phyloP scores from a whole-genome alignment of 1,140 invertebrate genomes.

The Zaprionus taronus region DNA sequence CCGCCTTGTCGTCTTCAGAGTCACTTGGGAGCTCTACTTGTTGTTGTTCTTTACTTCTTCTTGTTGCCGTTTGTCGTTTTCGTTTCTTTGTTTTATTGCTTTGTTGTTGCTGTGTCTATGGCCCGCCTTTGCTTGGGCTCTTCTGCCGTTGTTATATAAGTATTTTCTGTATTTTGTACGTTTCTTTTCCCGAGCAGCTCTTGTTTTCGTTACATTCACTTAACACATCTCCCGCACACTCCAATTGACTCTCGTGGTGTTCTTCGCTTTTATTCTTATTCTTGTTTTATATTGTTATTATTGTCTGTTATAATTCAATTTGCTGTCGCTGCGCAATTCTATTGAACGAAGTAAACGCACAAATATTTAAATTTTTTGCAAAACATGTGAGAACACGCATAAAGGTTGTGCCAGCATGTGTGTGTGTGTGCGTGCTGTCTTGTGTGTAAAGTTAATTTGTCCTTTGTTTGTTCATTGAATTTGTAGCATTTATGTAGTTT shows the following conservation, averaged over 20 bases:
- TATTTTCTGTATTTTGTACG: slow-evolving; percentile 39
- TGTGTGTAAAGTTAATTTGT: slow-evolving; percentile 55
- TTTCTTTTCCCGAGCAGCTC: slow-evolving; percentile 22
- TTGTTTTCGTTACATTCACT: slow-evolving; percentile 38
- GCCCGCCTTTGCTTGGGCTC: slow-evolving; percentile 22
- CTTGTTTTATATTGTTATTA: slow-evolving; percentile 51
- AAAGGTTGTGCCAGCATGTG: slow-evolving; percentile 16
- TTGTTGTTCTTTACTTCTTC: slow-evolving; percentile 6
- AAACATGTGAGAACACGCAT: slow-evolving; percentile 22
- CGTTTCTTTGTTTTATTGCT: slow-evolving; percentile 50
- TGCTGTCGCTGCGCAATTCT: slow-evolving; percentile 34
- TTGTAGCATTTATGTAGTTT: slow-evolving; percentile 51
- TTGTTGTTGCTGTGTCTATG: slow-evolving; percentile 34
- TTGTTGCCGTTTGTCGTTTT: slow-evolving; percentile 21
- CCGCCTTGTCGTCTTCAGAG: slow-evolving; percentile 54
- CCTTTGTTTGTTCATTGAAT: slow-evolving; percentile 60
- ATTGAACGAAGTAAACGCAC: slow-evolving; percentile 41
- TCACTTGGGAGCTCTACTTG: slow-evolving; percentile 34
- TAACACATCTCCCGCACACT: slow-evolving; percentile 15
- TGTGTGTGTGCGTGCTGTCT: slow-evolving; percentile 25
- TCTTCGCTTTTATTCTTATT: slow-evolving; percentile 43
- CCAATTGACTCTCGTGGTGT: slow-evolving; percentile 36
- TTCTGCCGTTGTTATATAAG: slow-evolving; percentile 33
- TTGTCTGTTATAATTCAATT: slow-evolving; percentile 65
- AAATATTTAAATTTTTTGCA: slow-evolving; percentile 64